phyloP scores from a whole-genome alignment of 2,797 vertebrate species.

The Diglossa cyanea region DNA sequence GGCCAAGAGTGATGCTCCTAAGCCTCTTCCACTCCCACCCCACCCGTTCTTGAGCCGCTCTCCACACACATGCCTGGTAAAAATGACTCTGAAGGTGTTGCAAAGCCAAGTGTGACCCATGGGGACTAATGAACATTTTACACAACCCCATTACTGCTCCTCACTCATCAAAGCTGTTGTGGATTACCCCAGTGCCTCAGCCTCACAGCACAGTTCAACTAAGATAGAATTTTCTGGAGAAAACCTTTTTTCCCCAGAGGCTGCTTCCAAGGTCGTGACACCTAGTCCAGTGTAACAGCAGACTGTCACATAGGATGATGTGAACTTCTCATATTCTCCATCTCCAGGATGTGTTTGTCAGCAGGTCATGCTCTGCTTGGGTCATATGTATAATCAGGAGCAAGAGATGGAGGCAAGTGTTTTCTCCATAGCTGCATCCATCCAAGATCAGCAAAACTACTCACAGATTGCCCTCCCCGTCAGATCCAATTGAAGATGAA shows the following conservation, averaged over 20 bases:
- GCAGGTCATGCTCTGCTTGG: background rate
- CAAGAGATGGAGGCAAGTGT: background rate
- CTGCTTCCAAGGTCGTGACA: background rate
- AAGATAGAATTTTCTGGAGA: background rate
- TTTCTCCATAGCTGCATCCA: background rate
- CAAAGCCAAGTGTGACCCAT: background rate
- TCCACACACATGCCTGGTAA: background rate
- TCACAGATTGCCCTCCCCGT: background rate
- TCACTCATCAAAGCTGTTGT: background rate
- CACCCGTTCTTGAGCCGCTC: background rate
- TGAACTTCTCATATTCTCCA: background rate
- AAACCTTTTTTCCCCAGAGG: background rate
- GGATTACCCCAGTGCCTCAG: background rate
- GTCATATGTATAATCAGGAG: background rate
- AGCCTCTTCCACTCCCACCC: background rate
- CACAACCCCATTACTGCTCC: background rate
- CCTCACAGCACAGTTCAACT: background rate
- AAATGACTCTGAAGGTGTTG: background rate
- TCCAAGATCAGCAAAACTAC: background rate
- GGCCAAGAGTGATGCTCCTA: background rate
- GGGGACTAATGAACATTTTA: background rate
- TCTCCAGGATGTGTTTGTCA: background rate
- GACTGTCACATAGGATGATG: background rate
- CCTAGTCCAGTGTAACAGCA: background rate
- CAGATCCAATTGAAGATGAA: background rate